Evolutionary conservation across 1,140 invertebrate species (phyloP), one percentile per base, ranked within the genome.

Genomic region (Lepidostoma basale): DNA sequence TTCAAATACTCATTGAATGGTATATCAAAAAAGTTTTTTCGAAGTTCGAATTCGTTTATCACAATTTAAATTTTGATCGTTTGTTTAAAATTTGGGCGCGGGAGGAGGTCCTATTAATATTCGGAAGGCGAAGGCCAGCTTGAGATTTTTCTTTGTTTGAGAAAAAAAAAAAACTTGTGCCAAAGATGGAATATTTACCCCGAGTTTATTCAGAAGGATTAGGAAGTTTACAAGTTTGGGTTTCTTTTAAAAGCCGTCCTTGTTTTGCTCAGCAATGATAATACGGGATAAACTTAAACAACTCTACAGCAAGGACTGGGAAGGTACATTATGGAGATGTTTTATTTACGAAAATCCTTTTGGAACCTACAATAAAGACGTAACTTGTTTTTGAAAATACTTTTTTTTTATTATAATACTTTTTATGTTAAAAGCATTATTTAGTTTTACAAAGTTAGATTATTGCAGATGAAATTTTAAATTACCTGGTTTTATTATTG

Each of bases 151-250:
- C n/a, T 54, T 54, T 47, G 14, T 23, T 1, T 14, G 44, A n/a
- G 20, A 47, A 12, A 16, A 54, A 54, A 54, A 52, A 47, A 52
- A 33, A 54, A 54, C 49, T 28, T 28, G 45, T 16, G 49, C n/a
- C 25, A 54, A 47, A 54, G 49, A 54, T 54, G 49, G 49, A 54
- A 54, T 54, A 54, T 54, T 54, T 54, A 28, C 49, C 30, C 3
- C 14, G 26, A 54, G 25, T 54, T 54, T 54, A 54, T 54, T 30
- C 6, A 28, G 26, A 54, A 54, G 49, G 49, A 54, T 54, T 54
- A 54, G n/a, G 26, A 33, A 54, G 14, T 47, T 47, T 47, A 4
- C 44, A 23, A 47, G 49, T 54, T 54, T 54, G 49, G 49, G 26
- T 26, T 54, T 54, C 49, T 54, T 54, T 54, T 30, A 54, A 23